These are phyloP conservation scores for Porites lobata DNA, from an alignment of 92 coral and sea anemone genomes.

Conservation along the genomic window DNA sequence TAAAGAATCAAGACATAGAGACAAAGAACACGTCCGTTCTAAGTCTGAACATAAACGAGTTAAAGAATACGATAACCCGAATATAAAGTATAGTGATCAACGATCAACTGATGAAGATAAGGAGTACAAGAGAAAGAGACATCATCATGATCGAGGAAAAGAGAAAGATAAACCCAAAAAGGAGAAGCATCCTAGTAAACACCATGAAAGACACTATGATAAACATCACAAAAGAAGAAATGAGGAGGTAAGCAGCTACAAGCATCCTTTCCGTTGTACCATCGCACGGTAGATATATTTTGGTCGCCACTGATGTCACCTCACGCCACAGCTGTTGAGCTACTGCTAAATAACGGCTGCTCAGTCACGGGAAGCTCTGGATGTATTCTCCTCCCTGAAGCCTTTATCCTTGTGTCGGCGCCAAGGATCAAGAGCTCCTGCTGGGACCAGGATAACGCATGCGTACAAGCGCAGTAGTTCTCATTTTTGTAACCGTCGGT, in stretches of 20 bases:
- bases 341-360: too few species aligned
- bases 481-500: too few species aligned
- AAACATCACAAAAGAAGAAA: constrained; percentile 41
- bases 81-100: constrained; percentile 1
- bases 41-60: constrained; percentile 34
- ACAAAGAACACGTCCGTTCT: constrained; percentile 40
- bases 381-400: too few species aligned
- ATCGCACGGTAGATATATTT: neutral
- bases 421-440: too few species aligned
- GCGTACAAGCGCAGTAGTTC: too few species aligned
- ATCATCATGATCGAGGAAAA: constrained; percentile 28
- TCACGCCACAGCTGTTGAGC: too few species aligned
- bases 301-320: too few species aligned
- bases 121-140: constrained; percentile 53
- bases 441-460: too few species aligned
- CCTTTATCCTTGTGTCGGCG: too few species aligned
- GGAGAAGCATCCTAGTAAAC: constrained; percentile 39
- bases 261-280: neutral
- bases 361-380: too few species aligned
- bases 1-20: constrained; percentile 39
- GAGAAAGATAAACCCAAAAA: constrained; percentile 46
- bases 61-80: constrained; percentile 19
- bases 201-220: constrained; percentile 38
- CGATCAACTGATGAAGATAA: constrained; percentile 36
- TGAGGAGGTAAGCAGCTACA: neutral